A percentile compares a stretch with the other conserved stretches of the same genome.
Conservation (phyloP, 2,888 invertebrate species). For the Eulithis prunata region DNA sequence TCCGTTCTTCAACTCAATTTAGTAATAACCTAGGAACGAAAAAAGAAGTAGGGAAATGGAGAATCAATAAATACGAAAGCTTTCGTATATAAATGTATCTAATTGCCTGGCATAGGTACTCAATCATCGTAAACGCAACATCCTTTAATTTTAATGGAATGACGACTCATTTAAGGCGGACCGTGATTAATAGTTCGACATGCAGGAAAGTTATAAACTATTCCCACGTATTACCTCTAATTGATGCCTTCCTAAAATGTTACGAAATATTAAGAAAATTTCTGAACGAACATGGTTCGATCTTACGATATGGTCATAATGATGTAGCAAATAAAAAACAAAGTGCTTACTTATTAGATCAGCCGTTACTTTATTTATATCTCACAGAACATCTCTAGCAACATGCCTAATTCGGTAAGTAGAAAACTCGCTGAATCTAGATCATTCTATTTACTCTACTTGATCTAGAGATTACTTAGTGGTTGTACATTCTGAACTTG, state of each 20-base stretch:
- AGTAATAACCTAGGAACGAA: no score
- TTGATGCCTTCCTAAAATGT: constrained; percentile 11
- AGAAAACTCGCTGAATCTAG: constrained; percentile 48
- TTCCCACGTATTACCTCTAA: constrained; percentile 17
- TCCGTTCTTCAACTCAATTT: no score
- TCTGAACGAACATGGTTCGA: constrained; percentile 1
- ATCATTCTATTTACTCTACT: constrained; percentile 60
- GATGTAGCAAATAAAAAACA: background rate
- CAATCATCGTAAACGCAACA: constrained; percentile 26
- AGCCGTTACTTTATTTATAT: background rate
- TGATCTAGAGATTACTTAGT: constrained; percentile 53
- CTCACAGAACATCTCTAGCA: constrained; percentile 11
- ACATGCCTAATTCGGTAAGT: constrained; percentile 38
- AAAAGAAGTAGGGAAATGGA: no score
- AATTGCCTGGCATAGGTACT: background rate
- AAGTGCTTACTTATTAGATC: background rate
- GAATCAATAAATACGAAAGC: no score
- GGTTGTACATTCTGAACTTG: constrained; percentile 49
- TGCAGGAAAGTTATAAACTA: constrained; percentile 28
- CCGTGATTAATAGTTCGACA: constrained; percentile 30
- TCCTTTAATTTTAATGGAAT: constrained; percentile 33
- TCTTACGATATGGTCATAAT: background rate
- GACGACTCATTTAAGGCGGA: constrained; percentile 26
- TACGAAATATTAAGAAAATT: constrained; percentile 4
- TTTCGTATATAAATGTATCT: background rate